Evolutionary conservation across 1,140 invertebrate species (phyloP).

Genomic region (Eubasilissa regina): DNA sequence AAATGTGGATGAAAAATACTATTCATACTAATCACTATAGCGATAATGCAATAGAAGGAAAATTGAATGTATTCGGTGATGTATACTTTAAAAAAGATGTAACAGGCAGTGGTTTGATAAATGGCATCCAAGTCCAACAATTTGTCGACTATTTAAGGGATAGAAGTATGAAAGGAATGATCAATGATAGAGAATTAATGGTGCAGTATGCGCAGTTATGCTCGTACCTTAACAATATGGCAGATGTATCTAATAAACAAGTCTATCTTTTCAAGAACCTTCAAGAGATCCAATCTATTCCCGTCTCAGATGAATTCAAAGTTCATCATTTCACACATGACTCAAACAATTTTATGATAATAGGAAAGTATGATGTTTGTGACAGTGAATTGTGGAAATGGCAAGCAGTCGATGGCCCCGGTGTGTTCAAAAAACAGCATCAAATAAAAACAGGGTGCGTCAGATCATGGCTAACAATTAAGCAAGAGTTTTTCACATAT

Average conservation of each 20-base stretch:
- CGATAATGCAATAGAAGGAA: conserved; percentile 34
- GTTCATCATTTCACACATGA: conserved; percentile 33
- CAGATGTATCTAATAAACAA: conserved; percentile 37
- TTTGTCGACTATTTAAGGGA: conserved; percentile 34
- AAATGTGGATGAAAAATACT: conserved; percentile 56
- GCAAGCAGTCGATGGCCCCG: background rate
- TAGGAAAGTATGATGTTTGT: conserved; percentile 43
- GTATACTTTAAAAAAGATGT: conserved; percentile 41
- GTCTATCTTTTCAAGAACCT: conserved; percentile 50
- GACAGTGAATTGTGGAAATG: conserved; percentile 51
- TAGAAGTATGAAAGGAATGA: background rate
- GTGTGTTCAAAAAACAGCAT: conserved; percentile 41
- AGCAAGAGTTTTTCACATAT: conserved; percentile 29
- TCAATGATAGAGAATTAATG: conserved; percentile 29
- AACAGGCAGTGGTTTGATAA: conserved; percentile 15
- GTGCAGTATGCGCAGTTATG: conserved; percentile 34
- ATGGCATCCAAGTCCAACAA: conserved; percentile 32
- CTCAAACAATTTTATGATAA: conserved; percentile 43
- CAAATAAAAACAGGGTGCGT: conserved; percentile 46
- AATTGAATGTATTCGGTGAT: conserved; percentile 46
- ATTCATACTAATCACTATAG: conserved; percentile 41
- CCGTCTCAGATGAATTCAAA: conserved; percentile 5
- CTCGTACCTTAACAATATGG: conserved; percentile 24
- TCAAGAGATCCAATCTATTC: conserved; percentile 49
- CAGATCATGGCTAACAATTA: conserved; percentile 38